These are phyloP conservation scores for Lacanobia oleracea DNA, from an alignment of 2,888 invertebrate species.

Conservation along the genomic window DNA sequence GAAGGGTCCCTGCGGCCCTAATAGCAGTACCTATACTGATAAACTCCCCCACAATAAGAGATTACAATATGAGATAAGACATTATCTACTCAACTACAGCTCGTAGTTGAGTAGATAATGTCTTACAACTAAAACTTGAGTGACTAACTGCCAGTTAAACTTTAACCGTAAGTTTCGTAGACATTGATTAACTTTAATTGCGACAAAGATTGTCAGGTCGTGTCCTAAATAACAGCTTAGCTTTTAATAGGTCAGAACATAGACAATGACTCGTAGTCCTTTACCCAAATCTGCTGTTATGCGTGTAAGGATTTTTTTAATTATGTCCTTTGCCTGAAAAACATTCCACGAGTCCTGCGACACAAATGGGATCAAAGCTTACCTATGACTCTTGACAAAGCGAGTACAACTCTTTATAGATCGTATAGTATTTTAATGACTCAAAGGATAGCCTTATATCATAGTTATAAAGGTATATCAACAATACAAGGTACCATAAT, in stretches of 20 bases:
- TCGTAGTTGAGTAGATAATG: neutral
- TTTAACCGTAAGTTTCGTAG: slow-evolving; percentile 9
- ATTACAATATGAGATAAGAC: no score
- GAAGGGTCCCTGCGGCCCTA: neutral
- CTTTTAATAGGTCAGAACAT: neutral
- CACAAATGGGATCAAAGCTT: slow-evolving; percentile 34
- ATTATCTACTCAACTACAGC: no score
- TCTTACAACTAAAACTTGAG: neutral
- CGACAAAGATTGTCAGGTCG: slow-evolving; percentile 14
- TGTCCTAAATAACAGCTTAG: slow-evolving; percentile 9
- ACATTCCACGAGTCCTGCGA: neutral
- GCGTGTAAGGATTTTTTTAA: slow-evolving; percentile 17
- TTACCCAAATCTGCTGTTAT: slow-evolving; percentile 5
- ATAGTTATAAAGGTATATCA: slow-evolving; percentile 4
- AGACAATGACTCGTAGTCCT: neutral
- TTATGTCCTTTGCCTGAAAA: slow-evolving; percentile 14
- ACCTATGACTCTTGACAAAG: neutral
- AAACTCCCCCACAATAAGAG: no score
- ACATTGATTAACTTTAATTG: slow-evolving; percentile 23
- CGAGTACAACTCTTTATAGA: neutral
- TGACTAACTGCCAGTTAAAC: slow-evolving; percentile 1
- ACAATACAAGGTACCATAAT: neutral
- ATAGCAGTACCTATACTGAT: neutral
- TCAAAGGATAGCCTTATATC: neutral
- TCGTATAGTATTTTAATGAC: slow-evolving; percentile 13